phyloP scores from a whole-genome alignment of 2,888 invertebrate genomes.

The Athetis lepigone region DNA sequence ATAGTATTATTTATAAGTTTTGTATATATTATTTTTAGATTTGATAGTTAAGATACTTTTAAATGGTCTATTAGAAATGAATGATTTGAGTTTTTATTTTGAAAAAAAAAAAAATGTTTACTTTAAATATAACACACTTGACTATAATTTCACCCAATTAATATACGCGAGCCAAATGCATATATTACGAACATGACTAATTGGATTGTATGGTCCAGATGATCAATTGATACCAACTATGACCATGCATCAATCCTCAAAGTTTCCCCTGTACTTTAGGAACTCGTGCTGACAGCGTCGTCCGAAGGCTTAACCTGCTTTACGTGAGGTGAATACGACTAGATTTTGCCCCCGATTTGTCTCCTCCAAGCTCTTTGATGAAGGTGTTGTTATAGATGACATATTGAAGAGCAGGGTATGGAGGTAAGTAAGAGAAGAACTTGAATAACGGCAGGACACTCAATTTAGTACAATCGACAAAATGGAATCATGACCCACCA shows the following conservation, averaged over 20 bases:
- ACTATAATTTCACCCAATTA: too few relatives aligned
- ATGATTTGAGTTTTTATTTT: too few relatives aligned
- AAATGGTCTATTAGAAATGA: too few relatives aligned
- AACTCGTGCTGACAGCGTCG: slow-evolving; percentile 51
- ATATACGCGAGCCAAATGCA: too few relatives aligned
- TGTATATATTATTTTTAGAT: too few relatives aligned
- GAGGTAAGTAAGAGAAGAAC: neutral
- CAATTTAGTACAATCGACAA: neutral
- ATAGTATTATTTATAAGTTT: too few relatives aligned
- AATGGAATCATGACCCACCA: neutral
- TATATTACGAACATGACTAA: too few relatives aligned
- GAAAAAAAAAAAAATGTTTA: too few relatives aligned
- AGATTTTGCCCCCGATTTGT: slow-evolving; percentile 20
- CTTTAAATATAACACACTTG: too few relatives aligned
- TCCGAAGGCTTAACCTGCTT: slow-evolving; percentile 53
- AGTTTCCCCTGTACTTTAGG: slow-evolving; percentile 45
- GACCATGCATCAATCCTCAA: slow-evolving; percentile 16
- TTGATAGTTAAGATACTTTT: too few relatives aligned
- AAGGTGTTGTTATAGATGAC: slow-evolving; percentile 3
- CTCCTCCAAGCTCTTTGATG: neutral
- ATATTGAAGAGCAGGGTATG: neutral
- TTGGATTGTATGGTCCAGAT: too few relatives aligned
- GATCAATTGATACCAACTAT: slow-evolving; percentile 4
- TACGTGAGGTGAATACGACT: slow-evolving; percentile 17
- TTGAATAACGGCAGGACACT: neutral